Percentiles rank a stretch among this genome's conserved stretches.
phyloP scores from a whole-genome alignment of 2,113 vertebrate genomes.

The Melanerpes formicivorus region DNA sequence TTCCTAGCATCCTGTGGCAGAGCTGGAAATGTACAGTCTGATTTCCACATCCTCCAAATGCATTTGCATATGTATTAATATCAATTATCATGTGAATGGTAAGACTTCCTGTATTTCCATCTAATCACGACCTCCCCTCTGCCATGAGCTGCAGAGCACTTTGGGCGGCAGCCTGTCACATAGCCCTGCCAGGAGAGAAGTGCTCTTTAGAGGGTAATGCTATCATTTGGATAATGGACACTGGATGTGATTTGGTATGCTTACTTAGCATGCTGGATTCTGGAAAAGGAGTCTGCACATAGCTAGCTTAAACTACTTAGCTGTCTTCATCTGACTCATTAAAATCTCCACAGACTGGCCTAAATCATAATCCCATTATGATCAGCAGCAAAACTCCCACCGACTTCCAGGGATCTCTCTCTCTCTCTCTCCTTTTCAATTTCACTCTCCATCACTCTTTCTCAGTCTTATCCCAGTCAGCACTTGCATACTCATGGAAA shows the following conservation, averaged over 20 bases:
- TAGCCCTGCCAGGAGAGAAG: slow-evolving; percentile 20
- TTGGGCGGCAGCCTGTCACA: neutral
- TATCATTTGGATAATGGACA: slow-evolving; percentile 8
- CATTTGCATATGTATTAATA: neutral
- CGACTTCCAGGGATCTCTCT: neutral
- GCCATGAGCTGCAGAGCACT: neutral
- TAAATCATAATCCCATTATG: slow-evolving; percentile 40
- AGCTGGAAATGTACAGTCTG: neutral
- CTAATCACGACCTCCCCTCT: neutral
- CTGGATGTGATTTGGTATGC: slow-evolving; percentile 4
- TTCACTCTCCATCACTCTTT: slow-evolving; percentile 42
- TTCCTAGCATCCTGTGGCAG: neutral
- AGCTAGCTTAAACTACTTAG: slow-evolving; percentile 38
- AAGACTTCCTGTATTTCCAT: slow-evolving; percentile 13
- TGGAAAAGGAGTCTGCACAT: neutral
- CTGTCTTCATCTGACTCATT: slow-evolving; percentile 52
- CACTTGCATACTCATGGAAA: slow-evolving; percentile 16
- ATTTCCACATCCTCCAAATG: neutral
- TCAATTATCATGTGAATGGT: neutral
- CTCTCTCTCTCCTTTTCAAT: neutral
- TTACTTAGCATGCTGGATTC: slow-evolving; percentile 14
- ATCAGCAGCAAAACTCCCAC: slow-evolving; percentile 2
- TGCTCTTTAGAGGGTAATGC: slow-evolving; percentile 2
- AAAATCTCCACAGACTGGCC: slow-evolving; percentile 27
- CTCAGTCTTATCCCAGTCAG: slow-evolving; percentile 11